phyloP scores from a whole-genome alignment of 2,797 vertebrate species.

The Gambusia yucatana region DNA sequence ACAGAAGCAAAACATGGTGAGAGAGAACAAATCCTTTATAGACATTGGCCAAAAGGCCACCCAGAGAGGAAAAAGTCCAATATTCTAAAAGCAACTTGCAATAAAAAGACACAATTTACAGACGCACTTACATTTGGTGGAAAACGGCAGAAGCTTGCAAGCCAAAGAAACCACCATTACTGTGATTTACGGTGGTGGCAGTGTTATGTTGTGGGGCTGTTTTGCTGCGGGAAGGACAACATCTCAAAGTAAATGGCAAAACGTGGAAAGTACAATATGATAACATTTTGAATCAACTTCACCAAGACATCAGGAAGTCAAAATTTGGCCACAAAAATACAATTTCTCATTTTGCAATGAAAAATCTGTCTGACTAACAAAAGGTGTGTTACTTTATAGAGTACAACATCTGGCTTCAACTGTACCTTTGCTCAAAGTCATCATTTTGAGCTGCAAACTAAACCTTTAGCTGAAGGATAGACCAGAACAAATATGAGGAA shows the following conservation, averaged over 20 bases:
- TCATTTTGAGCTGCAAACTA: neutral
- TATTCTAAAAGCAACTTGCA: neutral
- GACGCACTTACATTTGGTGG: neutral
- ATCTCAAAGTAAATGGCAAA: neutral
- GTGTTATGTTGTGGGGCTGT: too few relatives aligned
- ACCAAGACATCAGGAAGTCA: neutral
- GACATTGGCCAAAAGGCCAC: neutral
- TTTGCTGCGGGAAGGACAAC: neutral
- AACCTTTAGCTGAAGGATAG: neutral
- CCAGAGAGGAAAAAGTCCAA: neutral
- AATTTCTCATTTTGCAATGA: too few relatives aligned
- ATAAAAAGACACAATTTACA: neutral
- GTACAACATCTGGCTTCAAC: neutral
- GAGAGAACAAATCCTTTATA: neutral
- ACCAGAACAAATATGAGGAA: neutral
- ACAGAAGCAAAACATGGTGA: neutral
- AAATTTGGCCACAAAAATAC: neutral
- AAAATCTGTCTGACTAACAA: too few relatives aligned
- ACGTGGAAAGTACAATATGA: neutral
- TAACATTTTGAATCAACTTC: neutral
- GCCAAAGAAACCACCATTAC: neutral
- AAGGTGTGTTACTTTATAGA: too few relatives aligned
- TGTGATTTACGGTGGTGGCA: too few relatives aligned
- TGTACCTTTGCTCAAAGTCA: neutral
- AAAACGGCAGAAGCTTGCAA: neutral